Evolutionary conservation across 2,113 vertebrate genomes (phyloP), one percentile per base, ranked within the genome.

Genomic region (Redunca redunca): DNA sequence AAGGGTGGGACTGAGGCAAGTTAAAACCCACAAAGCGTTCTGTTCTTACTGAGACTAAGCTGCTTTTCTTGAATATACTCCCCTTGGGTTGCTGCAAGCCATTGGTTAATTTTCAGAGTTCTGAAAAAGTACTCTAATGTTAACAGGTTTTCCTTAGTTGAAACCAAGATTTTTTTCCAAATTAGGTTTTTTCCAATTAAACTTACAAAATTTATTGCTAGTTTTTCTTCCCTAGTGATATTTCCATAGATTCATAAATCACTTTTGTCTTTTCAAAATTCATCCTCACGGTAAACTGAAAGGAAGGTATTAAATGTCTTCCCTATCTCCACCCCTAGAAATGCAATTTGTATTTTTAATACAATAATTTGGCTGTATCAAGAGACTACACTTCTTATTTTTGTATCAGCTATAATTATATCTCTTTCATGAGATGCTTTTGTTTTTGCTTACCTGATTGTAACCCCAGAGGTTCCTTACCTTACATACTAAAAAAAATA

Each of bases 141-240:
- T 81, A 81, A 33, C 46, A 50, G 46, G 9, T 19, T 81, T 81
- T 81, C 15, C 26, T 80, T 30, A 46, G 36, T 87, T 96, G 60
- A 97, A 97, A 93, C 17, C 48, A 96, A 48, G 52, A 88, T 89
- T 84, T 94, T 97, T 43, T 90, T 94, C 25, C 53, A 88, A 78
- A 23, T 82, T 90, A 83, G 40, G 17, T 67, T 81, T 96, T 48
- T 89, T 77, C 46, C 48, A 77, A 33, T 84, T 95, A 84, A 95
- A 92, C 67, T 97, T 95, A 48, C 78, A 26, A 28, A 48, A 95
- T 80, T 57, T 55, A 92, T 43, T 95, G 30, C 55, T 82, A 85
- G 21, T 58, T 86, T 96, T 95, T 95, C 50, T 97, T 94, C 78
- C 23, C 57, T 23, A 74, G 67, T 86, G 82, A 48, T 95, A 28